These are phyloP conservation scores for Fopius arisanus DNA, from an alignment of 1,140 invertebrate species.

Conservation along the genomic window DNA sequence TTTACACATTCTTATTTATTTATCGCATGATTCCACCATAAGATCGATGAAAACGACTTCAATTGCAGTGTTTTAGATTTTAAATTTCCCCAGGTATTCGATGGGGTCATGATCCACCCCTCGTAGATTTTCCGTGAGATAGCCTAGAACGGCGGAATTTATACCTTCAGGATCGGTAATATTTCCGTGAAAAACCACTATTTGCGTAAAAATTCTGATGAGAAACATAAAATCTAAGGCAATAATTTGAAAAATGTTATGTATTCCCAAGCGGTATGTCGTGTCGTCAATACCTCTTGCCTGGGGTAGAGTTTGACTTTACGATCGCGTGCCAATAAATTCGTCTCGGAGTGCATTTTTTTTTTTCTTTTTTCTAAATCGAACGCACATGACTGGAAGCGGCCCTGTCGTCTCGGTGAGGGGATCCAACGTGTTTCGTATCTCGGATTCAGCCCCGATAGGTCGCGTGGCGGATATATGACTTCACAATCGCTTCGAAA, in stretches of 20 bases:
- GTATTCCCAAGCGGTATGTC: background rate
- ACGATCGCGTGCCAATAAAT: slow-evolving; percentile 12
- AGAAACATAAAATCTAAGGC: background rate
- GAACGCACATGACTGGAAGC: slow-evolving; percentile 11
- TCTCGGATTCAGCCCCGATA: background rate
- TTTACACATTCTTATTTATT: too few relatives aligned
- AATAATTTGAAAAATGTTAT: background rate
- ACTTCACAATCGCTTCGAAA: background rate
- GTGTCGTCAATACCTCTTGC: background rate
- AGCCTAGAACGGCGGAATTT: too few relatives aligned
- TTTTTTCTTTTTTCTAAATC: background rate
- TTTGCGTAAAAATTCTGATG: too few relatives aligned
- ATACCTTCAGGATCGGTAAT: too few relatives aligned
- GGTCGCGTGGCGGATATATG: slow-evolving; percentile 1
- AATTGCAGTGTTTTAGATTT: too few relatives aligned
- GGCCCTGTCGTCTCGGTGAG: background rate
- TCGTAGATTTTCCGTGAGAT: too few relatives aligned
- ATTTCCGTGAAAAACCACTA: too few relatives aligned
- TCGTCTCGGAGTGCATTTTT: background rate
- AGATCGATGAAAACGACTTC: too few relatives aligned
- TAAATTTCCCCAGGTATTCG: too few relatives aligned
- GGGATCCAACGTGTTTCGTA: background rate
- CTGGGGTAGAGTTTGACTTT: background rate
- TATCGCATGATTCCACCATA: too few relatives aligned
- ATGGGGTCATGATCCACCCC: too few relatives aligned